Percentiles rank a stretch among this genome's conserved stretches.
Conservation (phyloP, 2,113 vertebrate genomes). For the Tyto alba region DNA sequence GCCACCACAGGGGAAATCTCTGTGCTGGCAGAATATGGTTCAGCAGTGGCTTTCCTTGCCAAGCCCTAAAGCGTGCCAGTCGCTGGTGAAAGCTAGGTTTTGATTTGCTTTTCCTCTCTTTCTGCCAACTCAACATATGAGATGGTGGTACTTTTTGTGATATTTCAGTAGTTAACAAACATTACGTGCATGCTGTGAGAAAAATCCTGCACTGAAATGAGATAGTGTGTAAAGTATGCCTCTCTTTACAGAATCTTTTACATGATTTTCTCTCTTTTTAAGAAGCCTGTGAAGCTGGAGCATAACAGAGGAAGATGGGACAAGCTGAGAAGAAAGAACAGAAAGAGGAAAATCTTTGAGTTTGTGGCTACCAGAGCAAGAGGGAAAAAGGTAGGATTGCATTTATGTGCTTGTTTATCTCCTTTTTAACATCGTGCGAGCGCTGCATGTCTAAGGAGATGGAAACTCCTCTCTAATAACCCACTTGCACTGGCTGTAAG, state of each 20-base stretch:
- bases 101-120: not conserved
- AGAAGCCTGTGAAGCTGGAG: not conserved
- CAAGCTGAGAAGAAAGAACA: not conserved
- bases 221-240: not conserved
- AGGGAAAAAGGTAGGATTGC: not conserved
- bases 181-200: not conserved
- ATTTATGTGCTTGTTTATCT: not conserved
- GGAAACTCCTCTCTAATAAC: too few relatives aligned
- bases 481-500: accelerated
- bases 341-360: not conserved
- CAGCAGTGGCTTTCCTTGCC: not conserved
- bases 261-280: not conserved
- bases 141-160: not conserved
- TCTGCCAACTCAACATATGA: not conserved
- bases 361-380: not conserved
- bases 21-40: not conserved
- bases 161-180: not conserved
- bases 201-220: not conserved
- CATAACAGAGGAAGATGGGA: not conserved
- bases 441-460: too few relatives aligned
- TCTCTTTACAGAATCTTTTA: not conserved
- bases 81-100: not conserved
- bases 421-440: too few relatives aligned
- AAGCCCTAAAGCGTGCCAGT: not conserved
- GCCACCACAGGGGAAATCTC: not conserved